phyloP scores from a whole-genome alignment of 2,888 invertebrate genomes.

The Dioctria linearis region DNA sequence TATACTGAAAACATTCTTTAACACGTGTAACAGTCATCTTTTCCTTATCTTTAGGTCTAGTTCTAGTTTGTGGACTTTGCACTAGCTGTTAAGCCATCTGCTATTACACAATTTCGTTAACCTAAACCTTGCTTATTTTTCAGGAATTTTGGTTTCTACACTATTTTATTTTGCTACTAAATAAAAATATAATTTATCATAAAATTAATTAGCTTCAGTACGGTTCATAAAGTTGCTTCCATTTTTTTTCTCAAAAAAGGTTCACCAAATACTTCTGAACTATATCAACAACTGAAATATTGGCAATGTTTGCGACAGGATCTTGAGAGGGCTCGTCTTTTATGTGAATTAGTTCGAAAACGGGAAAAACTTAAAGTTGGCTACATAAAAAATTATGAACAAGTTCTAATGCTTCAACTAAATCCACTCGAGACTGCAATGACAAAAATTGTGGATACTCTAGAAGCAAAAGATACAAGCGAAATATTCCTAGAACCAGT shows the following conservation, averaged over 20 bases:
- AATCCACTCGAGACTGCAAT: constrained; percentile 87
- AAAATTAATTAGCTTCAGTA: not conserved
- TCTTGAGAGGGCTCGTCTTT: constrained; percentile 89
- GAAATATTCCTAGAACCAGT: constrained; percentile 96
- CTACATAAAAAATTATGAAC: constrained; percentile 84
- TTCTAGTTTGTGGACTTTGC: no score
- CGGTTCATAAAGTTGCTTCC: not conserved
- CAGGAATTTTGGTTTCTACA: no score
- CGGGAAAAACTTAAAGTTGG: constrained; percentile 95
- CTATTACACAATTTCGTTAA: no score
- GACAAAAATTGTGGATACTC: constrained; percentile 81
- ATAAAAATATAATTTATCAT: not conserved
- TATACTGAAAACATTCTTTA: no score
- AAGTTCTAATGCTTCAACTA: constrained; percentile 84
- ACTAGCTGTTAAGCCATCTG: no score
- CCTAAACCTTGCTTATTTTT: no score
- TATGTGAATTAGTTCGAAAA: constrained; percentile 96
- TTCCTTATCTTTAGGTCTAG: no score
- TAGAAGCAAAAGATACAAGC: constrained; percentile 85
- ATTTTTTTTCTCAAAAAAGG: constrained; percentile 57
- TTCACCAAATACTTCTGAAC: constrained; percentile 79
- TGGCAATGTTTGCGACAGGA: constrained; percentile 96
- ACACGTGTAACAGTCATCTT: no score
- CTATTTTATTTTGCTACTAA: not conserved
- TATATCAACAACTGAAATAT: constrained; percentile 90